A percentile compares a stretch with the other conserved stretches of the same genome.
Evolutionary conservation across 1,140 invertebrate species (phyloP).

Genomic region (Drosophila kikkawai): DNA sequence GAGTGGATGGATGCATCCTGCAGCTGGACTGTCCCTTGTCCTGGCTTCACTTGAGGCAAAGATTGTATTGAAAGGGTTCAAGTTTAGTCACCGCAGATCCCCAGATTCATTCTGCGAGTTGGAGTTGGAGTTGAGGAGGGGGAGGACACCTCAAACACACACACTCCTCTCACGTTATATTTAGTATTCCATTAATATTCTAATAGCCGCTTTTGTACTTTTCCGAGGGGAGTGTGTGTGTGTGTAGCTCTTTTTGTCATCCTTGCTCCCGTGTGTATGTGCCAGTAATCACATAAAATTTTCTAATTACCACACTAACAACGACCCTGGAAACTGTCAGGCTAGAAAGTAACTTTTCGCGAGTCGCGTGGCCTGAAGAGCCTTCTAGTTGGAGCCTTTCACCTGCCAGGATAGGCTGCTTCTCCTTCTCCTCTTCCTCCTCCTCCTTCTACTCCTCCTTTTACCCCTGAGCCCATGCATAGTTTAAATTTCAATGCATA

Average conservation of each 20-base stretch:
- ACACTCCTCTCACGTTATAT: conserved; percentile 50
- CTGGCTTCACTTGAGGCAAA: background rate
- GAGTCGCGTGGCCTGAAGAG: conserved; percentile 18
- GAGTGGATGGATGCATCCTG: background rate
- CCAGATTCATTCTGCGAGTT: background rate
- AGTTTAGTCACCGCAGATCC: conserved; percentile 2
- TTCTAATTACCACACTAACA: conserved; percentile 76
- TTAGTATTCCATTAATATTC: conserved; percentile 85
- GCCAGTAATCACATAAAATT: conserved; percentile 79
- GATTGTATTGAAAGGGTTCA: conserved; percentile 8
- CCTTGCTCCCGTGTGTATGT: conserved; percentile 21
- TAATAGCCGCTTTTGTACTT: conserved; percentile 82
- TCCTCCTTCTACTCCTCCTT: background rate
- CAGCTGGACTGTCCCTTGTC: background rate
- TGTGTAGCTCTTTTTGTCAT: conserved; percentile 44
- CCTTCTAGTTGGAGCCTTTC: conserved; percentile 3
- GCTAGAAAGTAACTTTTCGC: conserved; percentile 43
- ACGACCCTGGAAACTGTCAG: conserved; percentile 28
- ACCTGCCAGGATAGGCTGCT: background rate
- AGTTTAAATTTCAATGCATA: conserved; percentile 74
- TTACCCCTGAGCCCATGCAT: conserved; percentile 30
- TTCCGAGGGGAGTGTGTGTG: conserved; percentile 14
- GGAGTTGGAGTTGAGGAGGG: background rate
- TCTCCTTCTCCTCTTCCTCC: background rate
- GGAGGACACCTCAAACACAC: background rate